These are phyloP conservation scores for Protobothrops mucrosquamatus DNA, from an alignment of 2,113 vertebrate genomes.

Conservation along the genomic window DNA sequence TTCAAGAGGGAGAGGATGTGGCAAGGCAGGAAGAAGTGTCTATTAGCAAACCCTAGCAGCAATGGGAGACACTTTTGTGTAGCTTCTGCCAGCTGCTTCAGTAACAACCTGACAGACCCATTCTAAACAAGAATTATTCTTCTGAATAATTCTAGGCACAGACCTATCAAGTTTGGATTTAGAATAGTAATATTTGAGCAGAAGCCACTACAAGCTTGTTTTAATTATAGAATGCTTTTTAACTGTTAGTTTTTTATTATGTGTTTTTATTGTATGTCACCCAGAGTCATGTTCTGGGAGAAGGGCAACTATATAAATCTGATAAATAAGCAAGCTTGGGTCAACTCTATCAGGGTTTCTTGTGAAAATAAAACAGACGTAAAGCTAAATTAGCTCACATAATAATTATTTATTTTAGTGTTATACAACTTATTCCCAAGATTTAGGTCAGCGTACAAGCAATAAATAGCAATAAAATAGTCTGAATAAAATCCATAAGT, in stretches of 20 bases:
- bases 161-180: not conserved
- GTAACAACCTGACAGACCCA: not conserved
- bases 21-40: not conserved
- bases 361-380: not conserved
- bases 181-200: not conserved
- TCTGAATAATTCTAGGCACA: not conserved
- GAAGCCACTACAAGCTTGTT: not conserved
- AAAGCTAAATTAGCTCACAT: not conserved
- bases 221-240: not conserved
- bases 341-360: not conserved
- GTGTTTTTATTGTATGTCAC: not conserved
- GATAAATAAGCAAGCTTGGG: not conserved
- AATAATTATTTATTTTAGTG: not conserved
- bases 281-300: not conserved
- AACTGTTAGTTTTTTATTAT: not conserved
- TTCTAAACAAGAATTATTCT: not conserved
- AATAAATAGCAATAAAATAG: not conserved
- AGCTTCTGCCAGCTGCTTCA: not conserved
- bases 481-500: not conserved
- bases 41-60: not conserved
- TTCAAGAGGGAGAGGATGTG: not conserved
- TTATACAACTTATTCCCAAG: not conserved
- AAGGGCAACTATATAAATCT: not conserved
- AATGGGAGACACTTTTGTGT: not conserved
- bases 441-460: not conserved